These are phyloP conservation scores for Tylochromis polylepis DNA, from an alignment of 2,113 vertebrate species.

Conservation along the genomic window DNA sequence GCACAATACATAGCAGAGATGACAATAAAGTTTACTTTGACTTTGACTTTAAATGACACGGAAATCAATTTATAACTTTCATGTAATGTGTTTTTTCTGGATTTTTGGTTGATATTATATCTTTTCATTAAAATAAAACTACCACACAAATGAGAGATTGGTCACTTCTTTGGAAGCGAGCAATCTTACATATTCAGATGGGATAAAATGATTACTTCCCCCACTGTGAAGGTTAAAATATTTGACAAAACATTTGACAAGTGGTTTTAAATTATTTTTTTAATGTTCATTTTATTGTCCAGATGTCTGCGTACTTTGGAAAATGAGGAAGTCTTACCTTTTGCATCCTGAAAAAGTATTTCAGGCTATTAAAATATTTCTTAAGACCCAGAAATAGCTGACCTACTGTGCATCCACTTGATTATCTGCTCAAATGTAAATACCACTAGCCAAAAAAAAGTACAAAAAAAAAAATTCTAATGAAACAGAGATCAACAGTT, in stretches of 20 bases:
- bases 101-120: background rate
- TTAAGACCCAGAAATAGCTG: background rate
- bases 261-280: background rate
- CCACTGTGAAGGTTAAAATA: background rate
- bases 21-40: no score
- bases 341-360: background rate
- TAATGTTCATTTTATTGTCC: background rate
- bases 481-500: background rate
- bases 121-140: background rate
- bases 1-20: no score
- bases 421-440: background rate
- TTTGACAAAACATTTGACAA: background rate
- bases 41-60: no score
- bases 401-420: background rate
- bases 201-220: background rate
- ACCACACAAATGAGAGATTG: background rate
- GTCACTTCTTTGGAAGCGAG: background rate
- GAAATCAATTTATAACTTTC: background rate
- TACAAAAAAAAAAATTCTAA: background rate
- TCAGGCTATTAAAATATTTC: background rate
- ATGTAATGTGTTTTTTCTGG: background rate
- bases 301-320: background rate
- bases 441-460: background rate
- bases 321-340: background rate
- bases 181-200: background rate